Evolutionary conservation across 2,797 vertebrate species (phyloP).

Genomic region (Paguma larvata): DNA sequence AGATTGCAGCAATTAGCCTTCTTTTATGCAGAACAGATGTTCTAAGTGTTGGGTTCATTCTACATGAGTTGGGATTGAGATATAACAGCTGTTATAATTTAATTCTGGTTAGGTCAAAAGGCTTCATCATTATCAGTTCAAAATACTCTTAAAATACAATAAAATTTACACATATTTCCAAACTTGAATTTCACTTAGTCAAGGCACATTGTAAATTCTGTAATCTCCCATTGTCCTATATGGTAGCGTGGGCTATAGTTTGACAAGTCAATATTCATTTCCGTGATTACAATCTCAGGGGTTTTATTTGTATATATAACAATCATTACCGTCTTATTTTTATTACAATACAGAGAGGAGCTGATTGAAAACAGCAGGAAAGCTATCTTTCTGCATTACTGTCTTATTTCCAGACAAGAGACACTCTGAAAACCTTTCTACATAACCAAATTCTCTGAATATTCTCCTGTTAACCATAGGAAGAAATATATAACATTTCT

Average conservation of each 20-base stretch:
- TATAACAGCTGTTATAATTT: slow-evolving; percentile 74
- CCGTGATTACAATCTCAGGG: background rate
- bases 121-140: background rate
- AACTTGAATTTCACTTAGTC: background rate
- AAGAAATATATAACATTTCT: background rate
- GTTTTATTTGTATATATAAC: slow-evolving; percentile 50
- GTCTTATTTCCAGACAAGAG: slow-evolving; percentile 10
- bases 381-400: background rate
- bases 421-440: background rate
- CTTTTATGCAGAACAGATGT: slow-evolving; percentile 79
- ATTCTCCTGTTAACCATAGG: background rate
- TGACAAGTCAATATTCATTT: slow-evolving; percentile 57
- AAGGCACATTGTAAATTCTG: background rate
- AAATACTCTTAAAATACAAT: slow-evolving; percentile 50
- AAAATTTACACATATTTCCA: background rate
- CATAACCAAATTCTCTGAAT: slow-evolving; percentile 5
- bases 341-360: background rate
- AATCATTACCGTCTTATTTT: slow-evolving; percentile 59
- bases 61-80: slow-evolving; percentile 27
- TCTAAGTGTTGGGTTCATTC: slow-evolving; percentile 63
- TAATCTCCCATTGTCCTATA: background rate
- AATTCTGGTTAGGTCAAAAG: slow-evolving; percentile 68
- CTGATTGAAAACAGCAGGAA: slow-evolving; percentile 64
- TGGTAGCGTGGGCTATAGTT: background rate
- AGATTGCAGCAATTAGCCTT: slow-evolving; percentile 66